Percentiles rank a stretch among this genome's conserved stretches.
Conservation (phyloP, 2,113 vertebrate genomes). For the Catharus fuscescens region DNA sequence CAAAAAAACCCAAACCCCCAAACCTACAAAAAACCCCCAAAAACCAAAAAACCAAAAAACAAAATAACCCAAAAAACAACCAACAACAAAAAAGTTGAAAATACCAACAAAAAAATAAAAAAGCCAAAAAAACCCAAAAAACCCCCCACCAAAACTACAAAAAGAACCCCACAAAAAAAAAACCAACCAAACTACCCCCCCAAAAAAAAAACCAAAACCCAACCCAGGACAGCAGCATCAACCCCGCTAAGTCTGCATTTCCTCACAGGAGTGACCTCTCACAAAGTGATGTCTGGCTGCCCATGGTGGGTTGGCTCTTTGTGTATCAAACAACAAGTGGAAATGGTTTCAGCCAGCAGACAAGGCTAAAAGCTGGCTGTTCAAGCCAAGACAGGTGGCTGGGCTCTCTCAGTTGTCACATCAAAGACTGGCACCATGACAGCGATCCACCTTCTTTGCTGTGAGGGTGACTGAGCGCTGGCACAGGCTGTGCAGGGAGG, state of each 20-base stretch:
- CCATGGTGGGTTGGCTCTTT: background rate
- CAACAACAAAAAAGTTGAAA: too few species aligned
- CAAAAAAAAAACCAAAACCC: background rate
- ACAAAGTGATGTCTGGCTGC: background rate
- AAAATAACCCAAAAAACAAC: too few species aligned
- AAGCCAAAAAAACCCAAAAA: too few species aligned
- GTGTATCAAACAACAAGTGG: accelerated
- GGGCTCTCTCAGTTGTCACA: background rate
- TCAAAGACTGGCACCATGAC: background rate
- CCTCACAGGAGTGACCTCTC: accelerated
- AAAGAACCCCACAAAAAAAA: too few species aligned
- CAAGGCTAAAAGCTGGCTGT: background rate
- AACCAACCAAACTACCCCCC: too few species aligned
- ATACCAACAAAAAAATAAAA: too few species aligned
- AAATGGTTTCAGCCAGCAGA: accelerated
- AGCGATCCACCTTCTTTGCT: background rate
- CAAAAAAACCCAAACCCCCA: too few species aligned
- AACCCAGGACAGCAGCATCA: background rate
- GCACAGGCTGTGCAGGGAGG: too few species aligned
- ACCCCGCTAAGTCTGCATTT: background rate
- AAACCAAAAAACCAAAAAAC: too few species aligned
- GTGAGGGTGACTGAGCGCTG: background rate
- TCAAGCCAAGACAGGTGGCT: background rate
- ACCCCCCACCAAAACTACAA: too few species aligned
- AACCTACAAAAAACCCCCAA: too few species aligned